These are phyloP conservation scores for Myiotriccus ornatus DNA, from an alignment of 2,797 vertebrate species.

Conservation along the genomic window DNA sequence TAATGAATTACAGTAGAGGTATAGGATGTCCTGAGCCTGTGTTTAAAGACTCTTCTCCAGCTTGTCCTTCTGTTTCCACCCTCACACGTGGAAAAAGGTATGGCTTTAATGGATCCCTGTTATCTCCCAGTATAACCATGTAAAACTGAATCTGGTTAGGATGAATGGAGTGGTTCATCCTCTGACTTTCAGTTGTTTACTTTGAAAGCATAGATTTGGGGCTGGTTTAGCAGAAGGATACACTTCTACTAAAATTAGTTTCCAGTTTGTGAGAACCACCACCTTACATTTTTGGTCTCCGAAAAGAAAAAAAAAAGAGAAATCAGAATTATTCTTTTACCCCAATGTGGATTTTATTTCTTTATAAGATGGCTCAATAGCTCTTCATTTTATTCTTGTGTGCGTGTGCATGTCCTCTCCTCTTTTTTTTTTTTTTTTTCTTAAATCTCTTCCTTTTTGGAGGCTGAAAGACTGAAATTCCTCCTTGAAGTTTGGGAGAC, in stretches of 20 bases:
- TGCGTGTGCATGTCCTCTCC: fast-evolving
- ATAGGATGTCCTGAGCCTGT: not conserved
- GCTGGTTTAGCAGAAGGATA: not conserved
- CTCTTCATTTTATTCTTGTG: not conserved
- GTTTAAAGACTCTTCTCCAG: not conserved
- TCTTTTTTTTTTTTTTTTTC: fast-evolving
- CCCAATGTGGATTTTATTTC: not conserved
- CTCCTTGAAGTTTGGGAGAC: not conserved
- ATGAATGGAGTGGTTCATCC: not conserved
- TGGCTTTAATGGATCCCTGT: not conserved
- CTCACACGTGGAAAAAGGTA: not conserved
- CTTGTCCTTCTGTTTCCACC: not conserved
- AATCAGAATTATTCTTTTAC: not conserved
- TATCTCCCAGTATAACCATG: not conserved
- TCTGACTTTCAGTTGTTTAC: not conserved
- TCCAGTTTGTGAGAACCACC: not conserved
- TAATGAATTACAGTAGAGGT: not conserved
- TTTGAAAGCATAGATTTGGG: not conserved
- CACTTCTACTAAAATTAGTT: not conserved
- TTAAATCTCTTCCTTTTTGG: not conserved
- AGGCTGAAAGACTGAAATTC: not conserved
- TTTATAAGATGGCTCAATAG: not conserved
- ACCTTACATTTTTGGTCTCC: not conserved
- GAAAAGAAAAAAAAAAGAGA: not conserved
- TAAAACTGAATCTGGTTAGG: not conserved